Evolutionary conservation across 2,797 vertebrate species (phyloP).

Genomic region (Microctenopoma stevenorrisi): DNA sequence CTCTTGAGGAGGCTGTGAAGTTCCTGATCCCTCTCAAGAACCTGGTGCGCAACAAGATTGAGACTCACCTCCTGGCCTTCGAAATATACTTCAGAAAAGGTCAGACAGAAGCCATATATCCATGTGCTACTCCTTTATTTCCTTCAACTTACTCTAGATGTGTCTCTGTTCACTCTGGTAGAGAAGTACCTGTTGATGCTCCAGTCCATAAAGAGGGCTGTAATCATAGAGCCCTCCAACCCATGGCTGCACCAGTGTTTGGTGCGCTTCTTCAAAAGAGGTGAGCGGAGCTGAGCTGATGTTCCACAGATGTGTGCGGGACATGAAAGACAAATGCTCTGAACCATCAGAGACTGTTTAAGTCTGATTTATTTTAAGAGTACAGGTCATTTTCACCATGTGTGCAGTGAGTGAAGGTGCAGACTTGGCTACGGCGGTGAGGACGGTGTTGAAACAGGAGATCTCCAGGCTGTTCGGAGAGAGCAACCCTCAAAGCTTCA

Average conservation of each 20-base stretch:
- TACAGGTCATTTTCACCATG: background rate
- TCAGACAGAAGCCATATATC: conserved; percentile 48
- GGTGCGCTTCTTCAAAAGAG: conserved; percentile 93
- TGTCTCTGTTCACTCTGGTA: conserved; percentile 60
- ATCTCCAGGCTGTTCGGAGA: conserved; percentile 93
- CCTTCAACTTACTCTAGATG: background rate
- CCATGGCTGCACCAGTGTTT: conserved; percentile 97
- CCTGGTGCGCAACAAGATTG: conserved; percentile 94
- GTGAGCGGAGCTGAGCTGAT: conserved; percentile 67
- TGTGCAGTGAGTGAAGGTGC: conserved; percentile 88
- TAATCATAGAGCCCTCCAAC: conserved; percentile 89
- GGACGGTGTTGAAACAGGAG: conserved; percentile 93
- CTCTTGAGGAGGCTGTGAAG: conserved; percentile 95
- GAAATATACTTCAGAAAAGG: conserved; percentile 98
- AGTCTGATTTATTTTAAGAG: background rate
- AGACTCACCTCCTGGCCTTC: conserved; percentile 95
- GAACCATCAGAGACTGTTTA: background rate
- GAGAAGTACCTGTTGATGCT: conserved; percentile 96
- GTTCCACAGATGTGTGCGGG: background rate
- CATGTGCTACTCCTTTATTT: background rate
- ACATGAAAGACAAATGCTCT: background rate
- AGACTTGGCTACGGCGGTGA: conserved; percentile 88
- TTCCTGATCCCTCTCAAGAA: conserved; percentile 95
- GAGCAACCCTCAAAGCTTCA: conserved; percentile 93
- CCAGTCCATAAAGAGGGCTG: conserved; percentile 93